Conservation (phyloP, 1,140 invertebrate species). For the Tachypleus tridentatus region DNA sequence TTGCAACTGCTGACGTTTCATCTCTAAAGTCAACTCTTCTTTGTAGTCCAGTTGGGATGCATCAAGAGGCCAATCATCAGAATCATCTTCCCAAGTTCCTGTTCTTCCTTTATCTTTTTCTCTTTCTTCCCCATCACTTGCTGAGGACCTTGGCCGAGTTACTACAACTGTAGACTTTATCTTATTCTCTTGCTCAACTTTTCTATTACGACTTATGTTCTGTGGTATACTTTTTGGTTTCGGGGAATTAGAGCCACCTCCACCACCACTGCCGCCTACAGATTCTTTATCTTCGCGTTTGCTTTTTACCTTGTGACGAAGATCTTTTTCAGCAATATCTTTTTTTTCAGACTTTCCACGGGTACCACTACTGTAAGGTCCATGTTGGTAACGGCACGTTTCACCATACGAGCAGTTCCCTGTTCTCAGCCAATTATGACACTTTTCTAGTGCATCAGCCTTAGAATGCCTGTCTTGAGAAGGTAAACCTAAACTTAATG, state of each 20-base stretch:
- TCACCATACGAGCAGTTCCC: constrained; percentile 18
- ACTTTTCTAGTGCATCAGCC: constrained; percentile 15
- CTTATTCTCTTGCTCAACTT: constrained; percentile 20
- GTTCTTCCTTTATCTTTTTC: constrained; percentile 11
- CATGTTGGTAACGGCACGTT: constrained; percentile 17
- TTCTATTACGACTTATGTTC: constrained; percentile 13
- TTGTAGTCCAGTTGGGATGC: constrained; percentile 22
- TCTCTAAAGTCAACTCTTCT: constrained; percentile 22
- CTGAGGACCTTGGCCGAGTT: constrained; percentile 11
- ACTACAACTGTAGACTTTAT: constrained; percentile 25
- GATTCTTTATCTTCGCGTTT: constrained; percentile 19
- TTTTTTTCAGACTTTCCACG: constrained; percentile 13
- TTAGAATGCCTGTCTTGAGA: constrained; percentile 2
- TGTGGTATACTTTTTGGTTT: not conserved
- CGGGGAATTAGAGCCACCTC: not conserved
- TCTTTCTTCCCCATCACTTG: constrained; percentile 2
- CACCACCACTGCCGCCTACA: not conserved
- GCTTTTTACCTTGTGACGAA: constrained; percentile 14
- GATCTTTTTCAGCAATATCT: constrained; percentile 14
- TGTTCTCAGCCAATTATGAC: constrained; percentile 18
- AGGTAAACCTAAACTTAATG: constrained; percentile 10
- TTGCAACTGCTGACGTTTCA: constrained; percentile 22
- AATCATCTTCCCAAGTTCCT: constrained; percentile 16
- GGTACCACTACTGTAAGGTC: constrained; percentile 8
- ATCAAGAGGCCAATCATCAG: constrained; percentile 19